phyloP scores from a whole-genome alignment of 2,888 invertebrate species.

The Bedellia somnulentella region DNA sequence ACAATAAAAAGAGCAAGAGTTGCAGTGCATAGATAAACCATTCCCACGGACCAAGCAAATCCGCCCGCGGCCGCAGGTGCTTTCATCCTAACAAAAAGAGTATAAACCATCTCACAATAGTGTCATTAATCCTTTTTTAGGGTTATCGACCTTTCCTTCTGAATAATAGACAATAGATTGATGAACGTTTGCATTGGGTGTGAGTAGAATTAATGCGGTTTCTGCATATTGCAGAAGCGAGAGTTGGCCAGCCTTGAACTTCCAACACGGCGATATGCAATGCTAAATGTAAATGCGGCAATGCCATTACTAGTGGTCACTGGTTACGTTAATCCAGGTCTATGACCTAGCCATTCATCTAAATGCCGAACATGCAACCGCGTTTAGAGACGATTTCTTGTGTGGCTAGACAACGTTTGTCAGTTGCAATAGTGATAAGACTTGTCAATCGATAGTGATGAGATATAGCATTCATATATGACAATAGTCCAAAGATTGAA shows the following conservation, averaged over 20 bases:
- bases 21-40: not conserved
- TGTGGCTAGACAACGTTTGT: too few relatives aligned
- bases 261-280: conserved; percentile 15
- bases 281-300: conserved; percentile 32
- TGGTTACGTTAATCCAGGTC: conserved; percentile 15
- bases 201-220: conserved; percentile 50
- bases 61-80: conserved; percentile 7
- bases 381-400: too few relatives aligned
- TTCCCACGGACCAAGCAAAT: conserved; percentile 7
- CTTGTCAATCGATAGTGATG: too few relatives aligned
- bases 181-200: too few relatives aligned
- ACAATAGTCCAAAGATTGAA: conserved; percentile 15
- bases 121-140: conserved; percentile 55
- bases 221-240: conserved; percentile 37
- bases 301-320: conserved; percentile 41
- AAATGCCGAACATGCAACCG: too few relatives aligned
- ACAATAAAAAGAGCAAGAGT: too few relatives aligned
- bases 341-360: too few relatives aligned
- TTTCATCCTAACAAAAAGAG: conserved; percentile 6
- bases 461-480: too few relatives aligned
- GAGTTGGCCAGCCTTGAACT: conserved; percentile 56
- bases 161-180: conserved; percentile 59
- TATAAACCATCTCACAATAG: conserved; percentile 12
- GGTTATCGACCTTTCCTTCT: conserved; percentile 36
- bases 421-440: too few relatives aligned